phyloP scores from a whole-genome alignment of 1,140 invertebrate genomes.

The Contarinia nasturtii region DNA sequence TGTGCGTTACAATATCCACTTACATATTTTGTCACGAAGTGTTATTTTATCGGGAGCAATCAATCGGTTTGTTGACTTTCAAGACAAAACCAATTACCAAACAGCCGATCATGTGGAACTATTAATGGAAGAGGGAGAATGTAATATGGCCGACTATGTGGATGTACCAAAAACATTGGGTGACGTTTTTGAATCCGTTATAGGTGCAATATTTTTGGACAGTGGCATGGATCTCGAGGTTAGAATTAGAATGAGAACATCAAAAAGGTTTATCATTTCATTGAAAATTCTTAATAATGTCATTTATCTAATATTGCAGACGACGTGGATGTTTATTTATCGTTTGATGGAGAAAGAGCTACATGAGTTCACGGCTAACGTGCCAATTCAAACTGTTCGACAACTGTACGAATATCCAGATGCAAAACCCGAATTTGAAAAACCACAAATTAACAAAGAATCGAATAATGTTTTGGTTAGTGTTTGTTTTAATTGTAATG shows the following conservation, averaged over 20 bases:
- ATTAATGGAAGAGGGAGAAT: conserved; percentile 45
- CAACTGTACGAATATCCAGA: conserved; percentile 56
- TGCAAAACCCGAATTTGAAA: conserved; percentile 32
- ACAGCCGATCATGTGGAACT: conserved; percentile 40
- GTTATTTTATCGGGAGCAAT: conserved; percentile 45
- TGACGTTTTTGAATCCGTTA: conserved; percentile 82
- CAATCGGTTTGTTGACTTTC: conserved; percentile 59
- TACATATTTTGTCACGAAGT: conserved; percentile 43
- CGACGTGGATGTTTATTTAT: conserved; percentile 69
- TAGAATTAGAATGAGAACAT: no score
- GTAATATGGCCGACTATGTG: conserved; percentile 40
- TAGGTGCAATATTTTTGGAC: conserved; percentile 85
- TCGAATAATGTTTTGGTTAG: conserved; percentile 34
- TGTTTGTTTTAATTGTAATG: conserved; percentile 33
- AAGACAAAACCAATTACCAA: conserved; percentile 45
- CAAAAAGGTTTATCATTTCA: not conserved
- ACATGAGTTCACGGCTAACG: conserved; percentile 50
- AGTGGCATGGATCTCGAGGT: conserved; percentile 50
- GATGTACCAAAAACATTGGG: conserved; percentile 89
- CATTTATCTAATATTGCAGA: conserved; percentile 6
- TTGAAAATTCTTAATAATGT: not conserved
- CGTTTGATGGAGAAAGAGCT: conserved; percentile 54
- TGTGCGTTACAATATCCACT: conserved; percentile 68
- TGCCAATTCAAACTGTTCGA: conserved; percentile 78
- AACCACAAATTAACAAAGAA: conserved; percentile 16